A percentile compares a stretch with the other conserved stretches of the same genome.
These are phyloP conservation scores for Cerastis leucographa DNA, from an alignment of 2,888 invertebrate species.

Conservation along the genomic window DNA sequence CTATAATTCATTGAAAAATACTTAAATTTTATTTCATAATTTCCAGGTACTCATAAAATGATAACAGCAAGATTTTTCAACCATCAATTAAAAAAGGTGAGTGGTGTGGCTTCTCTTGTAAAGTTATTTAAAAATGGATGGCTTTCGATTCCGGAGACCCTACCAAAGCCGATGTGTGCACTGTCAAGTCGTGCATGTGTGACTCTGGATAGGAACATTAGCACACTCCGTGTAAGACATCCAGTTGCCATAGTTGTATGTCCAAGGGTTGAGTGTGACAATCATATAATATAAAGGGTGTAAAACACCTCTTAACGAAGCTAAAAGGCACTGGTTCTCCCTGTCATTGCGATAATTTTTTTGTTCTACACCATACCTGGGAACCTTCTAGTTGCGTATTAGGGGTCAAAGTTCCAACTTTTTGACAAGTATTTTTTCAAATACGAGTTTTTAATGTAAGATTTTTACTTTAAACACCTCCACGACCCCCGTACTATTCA, in stretches of 20 bases:
- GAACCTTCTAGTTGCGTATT: no score
- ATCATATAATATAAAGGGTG: constrained; percentile 15
- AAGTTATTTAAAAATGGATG: background rate
- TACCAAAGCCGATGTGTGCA: constrained; percentile 89
- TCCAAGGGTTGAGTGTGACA: constrained; percentile 89
- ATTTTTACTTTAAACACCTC: no score
- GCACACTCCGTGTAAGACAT: constrained; percentile 88
- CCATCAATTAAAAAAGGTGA: constrained; percentile 14
- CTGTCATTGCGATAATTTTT: no score
- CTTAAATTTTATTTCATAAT: background rate
- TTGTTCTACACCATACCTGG: no score
- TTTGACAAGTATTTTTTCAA: no score
- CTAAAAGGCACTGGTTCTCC: no score
- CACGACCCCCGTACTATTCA: no score
- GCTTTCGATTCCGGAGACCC: constrained; percentile 71
- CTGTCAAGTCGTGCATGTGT: constrained; percentile 77
- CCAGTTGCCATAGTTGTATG: constrained; percentile 74
- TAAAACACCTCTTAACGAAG: no score
- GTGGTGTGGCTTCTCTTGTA: background rate
- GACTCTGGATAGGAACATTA: constrained; percentile 90
- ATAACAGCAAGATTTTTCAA: background rate
- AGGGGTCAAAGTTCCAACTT: no score
- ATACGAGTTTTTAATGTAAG: no score
- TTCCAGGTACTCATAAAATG: constrained; percentile 27
- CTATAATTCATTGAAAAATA: background rate